Evolutionary conservation across 1,140 invertebrate genomes (phyloP).

Genomic region (Mya arenaria): DNA sequence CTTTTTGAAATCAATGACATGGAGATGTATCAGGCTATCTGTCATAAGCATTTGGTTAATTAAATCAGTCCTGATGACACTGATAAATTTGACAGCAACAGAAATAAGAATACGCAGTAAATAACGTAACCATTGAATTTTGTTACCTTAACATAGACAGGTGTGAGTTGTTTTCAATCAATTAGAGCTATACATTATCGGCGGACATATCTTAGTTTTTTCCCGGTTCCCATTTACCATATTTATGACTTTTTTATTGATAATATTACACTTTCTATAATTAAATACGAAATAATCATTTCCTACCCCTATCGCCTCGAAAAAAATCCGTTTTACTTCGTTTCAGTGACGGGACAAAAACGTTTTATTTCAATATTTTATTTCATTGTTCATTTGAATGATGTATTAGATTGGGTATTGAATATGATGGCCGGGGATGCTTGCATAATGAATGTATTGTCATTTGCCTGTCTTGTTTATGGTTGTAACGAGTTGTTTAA

Average conservation of each 20-base stretch:
- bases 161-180: no score
- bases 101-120: no score
- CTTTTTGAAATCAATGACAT: no score
- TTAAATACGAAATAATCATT: conserved; percentile 21
- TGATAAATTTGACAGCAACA: no score
- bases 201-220: no score
- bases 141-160: no score
- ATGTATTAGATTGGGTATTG: conserved; percentile 42
- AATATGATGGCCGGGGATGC: background rate
- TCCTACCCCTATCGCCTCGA: background rate
- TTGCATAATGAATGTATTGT: conserved; percentile 53
- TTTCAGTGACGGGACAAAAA: conserved; percentile 34
- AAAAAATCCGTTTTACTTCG: no score
- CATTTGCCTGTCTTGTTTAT: conserved; percentile 30
- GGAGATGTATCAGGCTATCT: no score
- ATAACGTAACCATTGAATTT: no score
- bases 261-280: conserved; percentile 41
- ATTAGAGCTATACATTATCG: no score
- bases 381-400: conserved; percentile 32
- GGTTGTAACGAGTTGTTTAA: conserved; percentile 29
- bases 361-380: conserved; percentile 41
- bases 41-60: no score
- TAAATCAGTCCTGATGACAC: no score
- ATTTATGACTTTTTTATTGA: conserved; percentile 40
- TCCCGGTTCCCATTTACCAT: conserved; percentile 10